Evolutionary conservation across 2,797 vertebrate genomes (phyloP).

Genomic region (Gallinago nigripennis): DNA sequence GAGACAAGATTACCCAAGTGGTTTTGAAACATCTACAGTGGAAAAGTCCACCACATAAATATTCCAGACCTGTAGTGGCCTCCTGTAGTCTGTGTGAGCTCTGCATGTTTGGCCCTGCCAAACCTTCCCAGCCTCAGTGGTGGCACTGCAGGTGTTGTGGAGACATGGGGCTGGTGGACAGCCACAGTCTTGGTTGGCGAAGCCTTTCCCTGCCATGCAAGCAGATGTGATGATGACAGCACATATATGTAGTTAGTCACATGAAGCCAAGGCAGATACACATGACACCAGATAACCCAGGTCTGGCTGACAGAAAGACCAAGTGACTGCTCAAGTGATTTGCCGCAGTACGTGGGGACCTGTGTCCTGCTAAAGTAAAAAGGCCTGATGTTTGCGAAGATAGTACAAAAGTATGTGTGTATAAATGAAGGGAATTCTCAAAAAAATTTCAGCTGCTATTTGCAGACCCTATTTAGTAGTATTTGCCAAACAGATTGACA

Average conservation of each 20-base stretch:
- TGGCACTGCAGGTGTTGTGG: not conserved
- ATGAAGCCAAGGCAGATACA: not conserved
- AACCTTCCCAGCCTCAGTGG: not conserved
- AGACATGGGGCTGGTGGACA: not conserved
- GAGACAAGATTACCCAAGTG: not conserved
- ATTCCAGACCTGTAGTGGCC: not conserved
- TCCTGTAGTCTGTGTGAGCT: not conserved
- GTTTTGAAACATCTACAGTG: not conserved
- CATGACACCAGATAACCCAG: rapidly evolving
- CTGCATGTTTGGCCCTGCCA: not conserved
- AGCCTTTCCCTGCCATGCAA: not conserved
- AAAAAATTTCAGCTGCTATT: not conserved
- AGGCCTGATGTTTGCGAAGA: not conserved
- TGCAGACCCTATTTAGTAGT: not conserved
- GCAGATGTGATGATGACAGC: not conserved
- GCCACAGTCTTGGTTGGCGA: not conserved
- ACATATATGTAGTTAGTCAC: rapidly evolving
- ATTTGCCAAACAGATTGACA: slow-evolving; percentile 5
- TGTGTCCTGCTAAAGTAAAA: not conserved
- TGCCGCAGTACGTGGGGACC: rapidly evolving
- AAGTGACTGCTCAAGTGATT: not conserved
- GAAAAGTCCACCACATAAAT: not conserved
- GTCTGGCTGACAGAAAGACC: not conserved
- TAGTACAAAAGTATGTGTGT: not conserved
- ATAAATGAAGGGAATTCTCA: not conserved